Evolutionary conservation across 1,140 invertebrate species (phyloP).

Genomic region (Aphelenchoides fujianensis): DNA sequence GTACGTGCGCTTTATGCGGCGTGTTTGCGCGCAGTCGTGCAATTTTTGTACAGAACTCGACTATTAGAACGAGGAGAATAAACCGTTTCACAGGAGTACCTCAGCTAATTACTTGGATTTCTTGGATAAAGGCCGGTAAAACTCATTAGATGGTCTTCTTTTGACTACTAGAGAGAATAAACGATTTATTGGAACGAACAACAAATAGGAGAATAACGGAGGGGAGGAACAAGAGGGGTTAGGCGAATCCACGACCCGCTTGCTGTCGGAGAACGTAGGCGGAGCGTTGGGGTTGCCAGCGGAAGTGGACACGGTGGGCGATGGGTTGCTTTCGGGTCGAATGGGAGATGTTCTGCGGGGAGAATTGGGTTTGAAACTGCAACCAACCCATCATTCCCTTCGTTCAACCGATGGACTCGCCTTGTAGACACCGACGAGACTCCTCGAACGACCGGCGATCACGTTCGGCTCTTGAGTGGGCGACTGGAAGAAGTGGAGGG

Average conservation of each 20-base stretch:
- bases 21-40: slow-evolving; percentile 1
- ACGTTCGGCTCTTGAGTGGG: too few species aligned
- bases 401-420: too few species aligned
- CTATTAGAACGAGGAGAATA: too few species aligned
- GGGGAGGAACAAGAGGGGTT: background rate
- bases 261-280: background rate
- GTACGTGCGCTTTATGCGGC: slow-evolving; percentile 6
- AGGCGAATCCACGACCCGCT: background rate
- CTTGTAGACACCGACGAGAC: too few species aligned
- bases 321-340: background rate
- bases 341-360: background rate
- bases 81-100: too few species aligned
- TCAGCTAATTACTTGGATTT: background rate
- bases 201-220: too few species aligned
- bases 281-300: background rate
- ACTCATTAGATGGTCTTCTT: background rate
- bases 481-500: too few species aligned
- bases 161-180: too few species aligned
- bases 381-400: too few species aligned
- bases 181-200: too few species aligned
- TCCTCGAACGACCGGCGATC: too few species aligned
- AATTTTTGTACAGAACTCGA: too few species aligned
- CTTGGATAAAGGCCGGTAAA: background rate
- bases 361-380: background rate
- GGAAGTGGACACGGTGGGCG: background rate